Base-by-base conservation (phyloP, 2,888 invertebrate species). In the Mesochorus sp. region DNA sequence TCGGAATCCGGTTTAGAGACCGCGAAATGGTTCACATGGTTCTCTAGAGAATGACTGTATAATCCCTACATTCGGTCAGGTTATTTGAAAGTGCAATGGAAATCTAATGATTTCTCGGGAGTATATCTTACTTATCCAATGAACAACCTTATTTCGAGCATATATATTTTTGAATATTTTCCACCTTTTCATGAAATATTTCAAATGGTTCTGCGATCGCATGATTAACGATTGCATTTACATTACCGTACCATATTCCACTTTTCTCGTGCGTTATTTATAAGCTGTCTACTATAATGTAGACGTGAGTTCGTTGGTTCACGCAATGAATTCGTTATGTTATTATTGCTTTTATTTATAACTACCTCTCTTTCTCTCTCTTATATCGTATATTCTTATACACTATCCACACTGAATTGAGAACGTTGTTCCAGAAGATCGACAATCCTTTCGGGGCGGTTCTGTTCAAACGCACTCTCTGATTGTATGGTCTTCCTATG, bases 191-290 rank as follows among this genome's bases (percentile, higher is more conserved):
- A 21, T 76, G 12, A 42, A 66, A 51, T 71, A 71, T 66, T 59
- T 53, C 21, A 61, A 53, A 59, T 4, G 47, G 28, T 55, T 44
- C 37, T 47, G 51, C 19, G 34, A 55, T 39, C 17, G 31, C 10
- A 47, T 14, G 53, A 77, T 72, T 72, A 66, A 26, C 19, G 55
- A 73, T 77, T 62, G 62, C 37, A 53, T 39, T 77, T 77, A 62
- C 72, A 73, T 68, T 53, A 59, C 8, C 37, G 10, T 12, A 51
- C 17, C 49, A 39, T 42, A 51, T 68, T 62, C 24, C n/a, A 55
- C 39, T 61, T 26, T 14, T 39, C 39, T 31, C n/a, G 39, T 21
- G 39, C 21, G 26, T 21, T 34, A 37, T 62, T 17, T 24, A 28
- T 26, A 47, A 19, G 8, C 14, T 14, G 6, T 55, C 3, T 55